Evolutionary conservation across 2,797 vertebrate genomes (phyloP).

Genomic region (Pipistrellus nathusii): DNA sequence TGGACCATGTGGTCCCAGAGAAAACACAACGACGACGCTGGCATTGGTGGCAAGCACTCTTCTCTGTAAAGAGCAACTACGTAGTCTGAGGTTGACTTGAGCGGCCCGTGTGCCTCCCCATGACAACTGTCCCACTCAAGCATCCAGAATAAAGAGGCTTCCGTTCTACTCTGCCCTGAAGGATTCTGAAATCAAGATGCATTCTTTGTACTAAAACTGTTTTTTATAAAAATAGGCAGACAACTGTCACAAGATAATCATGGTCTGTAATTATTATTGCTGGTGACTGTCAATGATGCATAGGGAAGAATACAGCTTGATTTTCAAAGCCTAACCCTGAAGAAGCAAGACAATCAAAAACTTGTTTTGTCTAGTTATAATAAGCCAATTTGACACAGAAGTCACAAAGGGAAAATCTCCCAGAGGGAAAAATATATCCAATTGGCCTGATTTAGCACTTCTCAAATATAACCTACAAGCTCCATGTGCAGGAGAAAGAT

Average conservation of each 20-base stretch:
- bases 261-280: constrained; percentile 75
- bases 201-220: constrained; percentile 72
- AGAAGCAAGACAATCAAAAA: constrained; percentile 56
- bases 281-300: constrained; percentile 60
- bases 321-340: constrained; percentile 66
- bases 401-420: constrained; percentile 51
- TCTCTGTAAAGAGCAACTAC: neutral
- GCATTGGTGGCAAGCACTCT: neutral
- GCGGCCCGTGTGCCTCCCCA: neutral
- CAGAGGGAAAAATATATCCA: neutral
- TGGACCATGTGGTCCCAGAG: neutral
- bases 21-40: neutral
- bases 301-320: constrained; percentile 10
- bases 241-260: constrained; percentile 78
- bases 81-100: neutral
- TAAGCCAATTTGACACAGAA: constrained; percentile 59
- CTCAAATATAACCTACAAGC: neutral
- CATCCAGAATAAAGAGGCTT: constrained; percentile 51
- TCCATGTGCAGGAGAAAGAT: neutral
- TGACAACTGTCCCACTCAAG: constrained; percentile 41
- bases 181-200: constrained; percentile 76
- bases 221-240: constrained; percentile 73
- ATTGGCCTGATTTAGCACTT: neutral
- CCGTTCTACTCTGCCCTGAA: constrained; percentile 6
- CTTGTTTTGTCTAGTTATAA: constrained; percentile 59